Conservation (phyloP, 2,797 vertebrate genomes). For the Paguma larvata region DNA sequence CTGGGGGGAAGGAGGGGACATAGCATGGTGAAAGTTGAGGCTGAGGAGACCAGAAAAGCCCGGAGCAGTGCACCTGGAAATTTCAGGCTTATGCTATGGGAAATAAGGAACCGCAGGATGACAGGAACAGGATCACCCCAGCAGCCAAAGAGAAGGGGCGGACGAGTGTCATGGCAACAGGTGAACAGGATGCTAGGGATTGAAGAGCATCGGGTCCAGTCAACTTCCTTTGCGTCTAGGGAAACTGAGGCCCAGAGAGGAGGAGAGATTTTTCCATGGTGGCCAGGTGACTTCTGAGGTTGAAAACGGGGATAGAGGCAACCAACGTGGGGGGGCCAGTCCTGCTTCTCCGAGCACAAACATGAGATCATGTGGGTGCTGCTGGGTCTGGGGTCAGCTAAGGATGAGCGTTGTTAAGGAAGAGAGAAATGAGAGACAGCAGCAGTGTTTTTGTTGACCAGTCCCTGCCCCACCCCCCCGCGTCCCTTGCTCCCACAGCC, state of each 20-base stretch:
- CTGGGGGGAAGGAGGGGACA: fast-evolving
- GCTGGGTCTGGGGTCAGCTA: background rate
- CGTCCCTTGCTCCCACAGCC: background rate
- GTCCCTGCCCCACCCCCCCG: background rate
- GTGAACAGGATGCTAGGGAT: background rate
- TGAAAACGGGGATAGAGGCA: fast-evolving
- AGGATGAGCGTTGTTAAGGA: background rate
- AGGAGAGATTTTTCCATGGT: background rate
- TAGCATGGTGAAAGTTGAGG: fast-evolving
- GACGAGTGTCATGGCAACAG: fast-evolving
- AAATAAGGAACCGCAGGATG: background rate
- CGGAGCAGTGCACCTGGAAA: background rate
- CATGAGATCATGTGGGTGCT: background rate
- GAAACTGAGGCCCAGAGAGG: background rate
- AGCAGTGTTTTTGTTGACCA: background rate
- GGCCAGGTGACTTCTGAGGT: background rate
- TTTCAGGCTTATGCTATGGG: background rate
- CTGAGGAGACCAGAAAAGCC: background rate
- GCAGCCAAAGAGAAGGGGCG: background rate
- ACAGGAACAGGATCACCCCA: background rate
- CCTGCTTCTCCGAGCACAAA: background rate
- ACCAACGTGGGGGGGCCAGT: too few species aligned
- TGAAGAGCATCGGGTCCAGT: background rate
- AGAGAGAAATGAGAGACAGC: too few species aligned
- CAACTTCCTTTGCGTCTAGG: background rate